phyloP scores from a whole-genome alignment of 1,140 invertebrate genomes.

The Myzus persicae region DNA sequence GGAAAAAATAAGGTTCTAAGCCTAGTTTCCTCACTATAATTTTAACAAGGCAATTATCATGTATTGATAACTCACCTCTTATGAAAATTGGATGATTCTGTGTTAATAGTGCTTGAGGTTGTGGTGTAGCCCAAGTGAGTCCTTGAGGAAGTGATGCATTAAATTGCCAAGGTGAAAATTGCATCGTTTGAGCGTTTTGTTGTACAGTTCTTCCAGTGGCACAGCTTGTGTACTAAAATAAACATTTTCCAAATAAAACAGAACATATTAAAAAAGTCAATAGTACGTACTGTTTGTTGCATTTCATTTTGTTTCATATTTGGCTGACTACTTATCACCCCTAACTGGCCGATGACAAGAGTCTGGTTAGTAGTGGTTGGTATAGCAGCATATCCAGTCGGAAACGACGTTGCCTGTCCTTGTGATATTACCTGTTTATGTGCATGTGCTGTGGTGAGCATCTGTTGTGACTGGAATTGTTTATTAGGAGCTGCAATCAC shows the following conservation, averaged over 20 bases:
- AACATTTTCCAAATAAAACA: slow-evolving; percentile 45
- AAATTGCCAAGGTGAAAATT: slow-evolving; percentile 70
- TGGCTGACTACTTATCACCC: slow-evolving; percentile 65
- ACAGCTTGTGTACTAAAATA: slow-evolving; percentile 56
- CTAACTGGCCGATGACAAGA: slow-evolving; percentile 66
- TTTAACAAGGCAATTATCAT: neutral
- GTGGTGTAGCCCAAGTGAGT: slow-evolving; percentile 69
- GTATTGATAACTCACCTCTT: slow-evolving; percentile 68
- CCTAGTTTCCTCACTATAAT: no score
- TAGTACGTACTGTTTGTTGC: slow-evolving; percentile 61
- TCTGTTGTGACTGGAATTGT: slow-evolving; percentile 55
- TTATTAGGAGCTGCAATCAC: slow-evolving; percentile 61
- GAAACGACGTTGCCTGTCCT: slow-evolving; percentile 68
- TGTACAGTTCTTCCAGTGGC: slow-evolving; percentile 53
- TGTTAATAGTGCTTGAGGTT: slow-evolving; percentile 72
- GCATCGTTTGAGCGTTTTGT: slow-evolving; percentile 64
- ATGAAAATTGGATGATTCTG: slow-evolving; percentile 85
- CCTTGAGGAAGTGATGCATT: slow-evolving; percentile 75
- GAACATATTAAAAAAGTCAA: slow-evolving; percentile 43
- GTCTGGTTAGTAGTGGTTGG: slow-evolving; percentile 66
- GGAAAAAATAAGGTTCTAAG: neutral
- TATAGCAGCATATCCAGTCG: slow-evolving; percentile 69
- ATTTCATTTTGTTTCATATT: slow-evolving; percentile 64
- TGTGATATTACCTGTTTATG: slow-evolving; percentile 57
- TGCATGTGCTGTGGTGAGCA: slow-evolving; percentile 53